A percentile compares a stretch with the other conserved stretches of the same genome.
Conservation (phyloP, 2,888 invertebrate species). For the Augochlorella aurata region DNA sequence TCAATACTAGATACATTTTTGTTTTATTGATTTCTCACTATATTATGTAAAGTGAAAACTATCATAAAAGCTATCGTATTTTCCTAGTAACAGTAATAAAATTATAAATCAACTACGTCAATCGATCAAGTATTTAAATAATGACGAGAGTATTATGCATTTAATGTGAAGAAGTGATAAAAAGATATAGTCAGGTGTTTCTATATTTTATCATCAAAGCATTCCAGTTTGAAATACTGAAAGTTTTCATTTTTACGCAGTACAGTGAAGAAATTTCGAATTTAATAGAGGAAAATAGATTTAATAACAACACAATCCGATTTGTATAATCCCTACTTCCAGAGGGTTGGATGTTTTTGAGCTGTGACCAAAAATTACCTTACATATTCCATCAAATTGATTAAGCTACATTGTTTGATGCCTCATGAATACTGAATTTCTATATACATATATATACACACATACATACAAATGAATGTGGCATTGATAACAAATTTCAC, state of each 20-base stretch:
- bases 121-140: background rate
- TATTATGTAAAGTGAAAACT: constrained; percentile 5
- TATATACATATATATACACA: constrained; percentile 61
- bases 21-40: background rate
- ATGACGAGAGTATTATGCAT: background rate
- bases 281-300: background rate
- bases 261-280: background rate
- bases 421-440: constrained; percentile 68
- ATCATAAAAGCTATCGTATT: background rate
- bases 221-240: background rate
- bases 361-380: constrained; percentile 67
- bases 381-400: constrained; percentile 62
- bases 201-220: background rate
- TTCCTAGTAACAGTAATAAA: background rate
- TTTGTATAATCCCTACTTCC: constrained; percentile 61
- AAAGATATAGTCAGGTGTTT: background rate
- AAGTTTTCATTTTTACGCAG: background rate
- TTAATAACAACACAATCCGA: constrained; percentile 61
- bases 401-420: constrained; percentile 70
- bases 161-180: background rate
- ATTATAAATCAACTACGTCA: background rate
- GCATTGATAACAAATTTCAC: constrained; percentile 49
- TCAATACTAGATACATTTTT: background rate
- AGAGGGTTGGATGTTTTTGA: constrained; percentile 62
- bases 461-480: constrained; percentile 62